phyloP scores from a whole-genome alignment of 2,113 vertebrate genomes.

The Mirounga angustirostris region DNA sequence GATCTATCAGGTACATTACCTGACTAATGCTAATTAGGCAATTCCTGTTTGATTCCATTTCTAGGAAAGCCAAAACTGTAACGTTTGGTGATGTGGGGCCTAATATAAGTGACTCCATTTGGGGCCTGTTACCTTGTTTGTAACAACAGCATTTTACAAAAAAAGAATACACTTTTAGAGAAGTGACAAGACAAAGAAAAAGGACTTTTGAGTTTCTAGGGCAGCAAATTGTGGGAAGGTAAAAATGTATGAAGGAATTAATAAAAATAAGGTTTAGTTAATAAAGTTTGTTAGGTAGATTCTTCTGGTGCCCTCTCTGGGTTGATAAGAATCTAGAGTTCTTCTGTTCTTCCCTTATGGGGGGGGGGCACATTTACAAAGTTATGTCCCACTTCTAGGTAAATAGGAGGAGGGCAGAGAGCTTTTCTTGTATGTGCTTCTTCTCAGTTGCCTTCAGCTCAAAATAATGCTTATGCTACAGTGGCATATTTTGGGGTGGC shows the following conservation, averaged over 20 bases:
- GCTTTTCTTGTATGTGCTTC: background rate
- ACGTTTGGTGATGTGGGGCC: background rate
- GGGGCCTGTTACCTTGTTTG: background rate
- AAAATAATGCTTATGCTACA: background rate
- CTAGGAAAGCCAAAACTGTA: background rate
- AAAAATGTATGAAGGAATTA: background rate
- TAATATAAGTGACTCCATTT: background rate
- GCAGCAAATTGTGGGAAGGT: background rate
- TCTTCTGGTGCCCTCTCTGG: background rate
- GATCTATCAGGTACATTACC: background rate
- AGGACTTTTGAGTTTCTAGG: background rate
- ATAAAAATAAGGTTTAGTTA: background rate
- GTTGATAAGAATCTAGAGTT: background rate
- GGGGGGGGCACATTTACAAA: background rate
- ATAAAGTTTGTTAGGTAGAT: background rate
- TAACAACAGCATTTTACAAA: background rate
- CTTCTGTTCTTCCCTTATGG: background rate
- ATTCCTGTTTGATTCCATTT: background rate
- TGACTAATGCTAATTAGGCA: background rate
- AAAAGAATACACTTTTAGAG: background rate
- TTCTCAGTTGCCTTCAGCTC: constrained; percentile 29
- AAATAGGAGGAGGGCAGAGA: background rate
- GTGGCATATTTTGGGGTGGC: background rate
- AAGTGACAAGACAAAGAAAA: background rate
- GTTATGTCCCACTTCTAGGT: background rate